Evolutionary conservation across 2,797 vertebrate species (phyloP).

Genomic region (Sphenopsis melanotis): DNA sequence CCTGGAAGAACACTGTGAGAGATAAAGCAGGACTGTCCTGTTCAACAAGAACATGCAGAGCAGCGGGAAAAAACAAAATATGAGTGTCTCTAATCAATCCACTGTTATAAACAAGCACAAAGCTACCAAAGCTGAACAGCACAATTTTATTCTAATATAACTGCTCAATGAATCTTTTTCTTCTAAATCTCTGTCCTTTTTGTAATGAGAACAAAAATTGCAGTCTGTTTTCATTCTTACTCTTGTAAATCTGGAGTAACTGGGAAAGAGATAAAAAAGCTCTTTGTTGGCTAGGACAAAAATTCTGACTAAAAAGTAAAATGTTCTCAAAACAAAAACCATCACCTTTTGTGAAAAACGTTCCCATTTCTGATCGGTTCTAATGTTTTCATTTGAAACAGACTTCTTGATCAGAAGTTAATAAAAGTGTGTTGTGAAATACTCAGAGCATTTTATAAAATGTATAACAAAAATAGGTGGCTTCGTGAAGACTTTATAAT

Average conservation of each 20-base stretch:
- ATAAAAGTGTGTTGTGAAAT: neutral
- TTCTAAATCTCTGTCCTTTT: neutral
- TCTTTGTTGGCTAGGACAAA: neutral
- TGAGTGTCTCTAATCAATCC: neutral
- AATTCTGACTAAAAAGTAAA: neutral
- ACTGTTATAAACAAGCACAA: neutral
- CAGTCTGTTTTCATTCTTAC: neutral
- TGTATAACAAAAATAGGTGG: neutral
- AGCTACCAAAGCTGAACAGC: neutral
- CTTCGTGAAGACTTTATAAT: neutral
- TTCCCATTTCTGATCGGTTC: neutral
- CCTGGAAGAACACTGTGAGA: neutral
- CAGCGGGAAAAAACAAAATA: neutral
- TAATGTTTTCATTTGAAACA: slow-evolving; percentile 13
- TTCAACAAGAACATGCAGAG: neutral
- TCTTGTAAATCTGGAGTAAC: slow-evolving; percentile 13
- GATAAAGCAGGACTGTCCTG: neutral
- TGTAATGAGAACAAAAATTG: neutral
- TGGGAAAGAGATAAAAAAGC: neutral
- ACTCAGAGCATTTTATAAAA: neutral
- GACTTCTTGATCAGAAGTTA: slow-evolving; percentile 10
- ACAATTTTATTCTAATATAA: neutral
- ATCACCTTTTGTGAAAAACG: neutral
- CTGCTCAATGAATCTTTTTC: neutral
- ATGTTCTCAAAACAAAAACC: neutral